Conservation (phyloP, 2,113 vertebrate species). For the Empidonax traillii region DNA sequence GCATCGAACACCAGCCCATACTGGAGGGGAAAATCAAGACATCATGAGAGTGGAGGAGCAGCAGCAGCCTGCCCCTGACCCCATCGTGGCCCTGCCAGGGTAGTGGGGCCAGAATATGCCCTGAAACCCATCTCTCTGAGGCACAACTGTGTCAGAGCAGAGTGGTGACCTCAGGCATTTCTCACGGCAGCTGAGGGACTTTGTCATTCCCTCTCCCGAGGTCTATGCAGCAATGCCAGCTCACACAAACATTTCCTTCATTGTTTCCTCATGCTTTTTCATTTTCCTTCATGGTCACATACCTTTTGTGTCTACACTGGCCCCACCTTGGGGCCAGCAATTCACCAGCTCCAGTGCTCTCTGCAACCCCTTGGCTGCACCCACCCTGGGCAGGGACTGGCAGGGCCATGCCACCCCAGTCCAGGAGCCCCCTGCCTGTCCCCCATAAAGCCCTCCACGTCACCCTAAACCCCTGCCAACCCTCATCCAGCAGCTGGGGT, state of each 20-base stretch:
- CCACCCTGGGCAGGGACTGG: not conserved
- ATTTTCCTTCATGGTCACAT: not conserved
- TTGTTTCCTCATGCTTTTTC: not conserved
- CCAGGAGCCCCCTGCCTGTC: not conserved
- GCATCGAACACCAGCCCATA: slow-evolving; percentile 90
- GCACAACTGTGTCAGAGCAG: not conserved
- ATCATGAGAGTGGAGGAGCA: not conserved
- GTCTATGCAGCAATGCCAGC: not conserved
- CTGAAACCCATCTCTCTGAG: not conserved
- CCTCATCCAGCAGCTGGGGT: not conserved
- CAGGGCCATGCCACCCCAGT: not conserved
- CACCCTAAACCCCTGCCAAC: not conserved
- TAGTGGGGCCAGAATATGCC: not conserved
- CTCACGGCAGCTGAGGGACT: rapidly evolving
- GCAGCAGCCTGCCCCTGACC: not conserved
- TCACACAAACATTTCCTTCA: not conserved
- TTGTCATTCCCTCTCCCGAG: not conserved
- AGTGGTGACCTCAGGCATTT: not conserved
- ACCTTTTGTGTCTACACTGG: not conserved
- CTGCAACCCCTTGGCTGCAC: not conserved
- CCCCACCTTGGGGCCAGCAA: not conserved
- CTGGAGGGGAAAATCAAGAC: slow-evolving; percentile 59
- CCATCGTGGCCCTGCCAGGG: not conserved
- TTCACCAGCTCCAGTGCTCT: not conserved
- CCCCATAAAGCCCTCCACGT: not conserved